These are phyloP conservation scores for Stenichneumon culpator DNA, from an alignment of 2,888 invertebrate species.

Conservation along the genomic window DNA sequence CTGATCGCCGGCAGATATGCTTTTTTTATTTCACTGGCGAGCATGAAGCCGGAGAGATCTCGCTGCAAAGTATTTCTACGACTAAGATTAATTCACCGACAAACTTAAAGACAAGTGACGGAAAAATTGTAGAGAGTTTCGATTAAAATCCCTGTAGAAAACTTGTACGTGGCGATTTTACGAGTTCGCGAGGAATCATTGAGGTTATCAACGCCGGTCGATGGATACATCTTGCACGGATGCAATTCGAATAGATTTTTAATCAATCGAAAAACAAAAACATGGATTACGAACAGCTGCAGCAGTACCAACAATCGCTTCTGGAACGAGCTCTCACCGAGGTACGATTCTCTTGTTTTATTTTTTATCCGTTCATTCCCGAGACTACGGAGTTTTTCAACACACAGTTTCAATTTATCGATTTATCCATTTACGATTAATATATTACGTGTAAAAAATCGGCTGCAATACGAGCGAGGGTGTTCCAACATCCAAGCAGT, in stretches of 20 bases:
- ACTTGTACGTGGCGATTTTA: background rate
- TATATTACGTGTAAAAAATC: no score
- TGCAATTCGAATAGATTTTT: background rate
- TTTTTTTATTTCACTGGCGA: background rate
- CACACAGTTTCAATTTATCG: no score
- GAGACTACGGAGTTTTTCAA: no score
- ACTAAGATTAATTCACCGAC: background rate
- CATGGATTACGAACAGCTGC: constrained; percentile 69
- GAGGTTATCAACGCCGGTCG: constrained; percentile 62
- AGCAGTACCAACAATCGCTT: constrained; percentile 70
- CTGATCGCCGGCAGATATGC: constrained; percentile 24
- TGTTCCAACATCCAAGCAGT: no score
- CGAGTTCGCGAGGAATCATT: background rate
- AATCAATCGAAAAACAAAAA: constrained; percentile 13
- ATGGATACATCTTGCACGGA: background rate
- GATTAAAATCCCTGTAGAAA: background rate
- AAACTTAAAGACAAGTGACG: background rate
- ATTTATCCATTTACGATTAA: no score
- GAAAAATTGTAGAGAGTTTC: background rate
- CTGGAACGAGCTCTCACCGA: constrained; percentile 72
- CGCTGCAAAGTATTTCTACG: background rate
- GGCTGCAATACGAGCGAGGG: no score
- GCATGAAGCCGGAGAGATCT: background rate
- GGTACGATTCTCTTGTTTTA: constrained; percentile 65
- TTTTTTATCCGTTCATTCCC: background rate